Conservation (phyloP, 2,888 invertebrate genomes). For the Drosophila neoperkinsi region DNA sequence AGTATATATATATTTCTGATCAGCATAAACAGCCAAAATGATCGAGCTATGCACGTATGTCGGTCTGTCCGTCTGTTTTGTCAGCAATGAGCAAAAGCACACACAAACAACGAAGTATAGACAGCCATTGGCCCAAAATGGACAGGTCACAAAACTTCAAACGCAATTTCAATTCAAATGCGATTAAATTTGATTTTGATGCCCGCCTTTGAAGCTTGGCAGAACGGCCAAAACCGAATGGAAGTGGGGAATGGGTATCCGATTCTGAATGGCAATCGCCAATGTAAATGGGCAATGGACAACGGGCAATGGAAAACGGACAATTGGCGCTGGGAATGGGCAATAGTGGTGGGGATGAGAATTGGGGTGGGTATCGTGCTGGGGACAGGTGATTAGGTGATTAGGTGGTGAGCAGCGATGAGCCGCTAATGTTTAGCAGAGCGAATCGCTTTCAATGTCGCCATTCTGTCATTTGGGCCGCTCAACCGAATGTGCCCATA, state of each 20-base stretch:
- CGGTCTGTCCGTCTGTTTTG: background rate
- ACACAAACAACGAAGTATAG: conserved; percentile 7
- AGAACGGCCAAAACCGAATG: conserved; percentile 29
- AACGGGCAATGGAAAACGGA: background rate
- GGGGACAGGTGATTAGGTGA: conserved; percentile 13
- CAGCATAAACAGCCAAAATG: background rate
- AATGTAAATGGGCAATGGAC: background rate
- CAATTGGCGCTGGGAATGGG: background rate
- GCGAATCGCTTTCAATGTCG: conserved; percentile 34
- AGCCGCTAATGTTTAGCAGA: conserved; percentile 42
- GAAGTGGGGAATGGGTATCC: conserved; percentile 17
- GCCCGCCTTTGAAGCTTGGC: conserved; percentile 62
- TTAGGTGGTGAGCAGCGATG: conserved; percentile 27
- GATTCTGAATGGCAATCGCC: conserved; percentile 11
- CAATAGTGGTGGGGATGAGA: background rate
- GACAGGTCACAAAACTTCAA: conserved; percentile 37
- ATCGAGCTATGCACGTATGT: background rate
- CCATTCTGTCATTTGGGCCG: background rate
- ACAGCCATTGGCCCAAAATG: conserved; percentile 30
- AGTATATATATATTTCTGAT: background rate
- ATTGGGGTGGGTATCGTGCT: background rate
- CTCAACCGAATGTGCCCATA: conserved; percentile 3
- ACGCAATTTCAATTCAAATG: conserved; percentile 70
- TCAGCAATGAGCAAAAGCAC: background rate
- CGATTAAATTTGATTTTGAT: conserved; percentile 70